These are phyloP conservation scores for Pseudocheirus occidentalis DNA, from an alignment of 2,797 vertebrate species.

Conservation along the genomic window DNA sequence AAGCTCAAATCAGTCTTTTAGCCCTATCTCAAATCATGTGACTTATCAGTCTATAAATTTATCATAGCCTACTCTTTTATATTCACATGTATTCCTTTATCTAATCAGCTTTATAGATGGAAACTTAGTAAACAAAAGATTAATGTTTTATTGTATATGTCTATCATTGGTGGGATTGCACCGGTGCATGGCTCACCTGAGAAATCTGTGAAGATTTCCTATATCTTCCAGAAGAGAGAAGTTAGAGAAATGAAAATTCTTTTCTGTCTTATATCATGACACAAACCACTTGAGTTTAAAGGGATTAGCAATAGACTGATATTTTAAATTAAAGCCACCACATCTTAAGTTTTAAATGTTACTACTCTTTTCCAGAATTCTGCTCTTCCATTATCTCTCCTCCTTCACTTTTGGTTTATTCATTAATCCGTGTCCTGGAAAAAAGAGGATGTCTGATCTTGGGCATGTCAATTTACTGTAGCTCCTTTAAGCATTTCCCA, in stretches of 20 bases:
- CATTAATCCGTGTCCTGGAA: conserved; percentile 22
- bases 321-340: conserved; percentile 58
- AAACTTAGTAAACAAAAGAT: conserved; percentile 30
- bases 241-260: conserved; percentile 8
- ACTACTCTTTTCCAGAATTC: conserved; percentile 39
- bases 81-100: not conserved
- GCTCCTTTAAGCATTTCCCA: conserved; percentile 43
- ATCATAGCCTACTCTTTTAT: not conserved
- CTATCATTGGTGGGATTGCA: conserved; percentile 32
- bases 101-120: conserved; percentile 14
- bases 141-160: conserved; percentile 14
- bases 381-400: conserved; percentile 51
- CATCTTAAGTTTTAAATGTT: conserved; percentile 45
- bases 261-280: not conserved
- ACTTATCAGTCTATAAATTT: not conserved
- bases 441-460: conserved; percentile 21
- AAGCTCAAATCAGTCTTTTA: not conserved
- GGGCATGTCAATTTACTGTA: conserved; percentile 23
- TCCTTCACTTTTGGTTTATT: conserved; percentile 43
- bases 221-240: conserved; percentile 26
- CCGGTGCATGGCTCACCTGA: conserved; percentile 45
- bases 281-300: conserved; percentile 27
- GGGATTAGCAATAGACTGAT: conserved; percentile 39
- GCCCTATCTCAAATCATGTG: not conserved
- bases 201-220: conserved; percentile 53